A percentile compares a stretch with the other conserved stretches of the same genome.
Conservation (phyloP, 2,888 invertebrate species). For the Macrophya alboannulata region DNA sequence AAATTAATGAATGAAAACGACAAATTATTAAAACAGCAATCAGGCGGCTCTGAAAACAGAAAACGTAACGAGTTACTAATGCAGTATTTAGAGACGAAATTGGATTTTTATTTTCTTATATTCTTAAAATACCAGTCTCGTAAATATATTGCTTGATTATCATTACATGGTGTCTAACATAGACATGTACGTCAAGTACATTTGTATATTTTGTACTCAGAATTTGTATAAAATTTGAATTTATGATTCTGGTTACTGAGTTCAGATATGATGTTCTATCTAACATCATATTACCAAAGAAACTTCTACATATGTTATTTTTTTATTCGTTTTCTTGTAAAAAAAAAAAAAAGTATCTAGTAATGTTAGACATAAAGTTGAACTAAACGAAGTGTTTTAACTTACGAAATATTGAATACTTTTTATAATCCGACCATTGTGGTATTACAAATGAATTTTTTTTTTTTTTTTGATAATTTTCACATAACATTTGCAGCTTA, state of each 20-base stretch:
- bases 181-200: constrained; percentile 1
- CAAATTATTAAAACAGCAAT: constrained; percentile 24
- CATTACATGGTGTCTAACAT: constrained; percentile 18
- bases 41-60: neutral
- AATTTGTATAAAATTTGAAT: constrained; percentile 33
- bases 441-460: constrained; percentile 30
- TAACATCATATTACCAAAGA: constrained; percentile 54
- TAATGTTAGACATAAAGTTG: constrained; percentile 15
- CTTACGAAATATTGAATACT: constrained; percentile 5
- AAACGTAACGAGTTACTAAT: neutral
- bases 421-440: neutral
- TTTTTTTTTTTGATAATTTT: constrained; percentile 44
- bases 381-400: constrained; percentile 42
- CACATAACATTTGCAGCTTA: constrained; percentile 21
- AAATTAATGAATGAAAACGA: constrained; percentile 8
- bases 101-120: constrained; percentile 5
- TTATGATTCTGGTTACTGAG: constrained; percentile 41
- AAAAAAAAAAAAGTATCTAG: neutral
- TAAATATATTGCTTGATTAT: constrained; percentile 7
- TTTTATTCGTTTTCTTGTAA: constrained; percentile 37
- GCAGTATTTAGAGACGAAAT: constrained; percentile 21
- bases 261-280: constrained; percentile 47
- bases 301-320: constrained; percentile 46
- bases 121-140: constrained; percentile 22
- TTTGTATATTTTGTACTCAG: constrained; percentile 41